Conservation (phyloP, 2,113 vertebrate genomes). For the Sander vitreus region DNA sequence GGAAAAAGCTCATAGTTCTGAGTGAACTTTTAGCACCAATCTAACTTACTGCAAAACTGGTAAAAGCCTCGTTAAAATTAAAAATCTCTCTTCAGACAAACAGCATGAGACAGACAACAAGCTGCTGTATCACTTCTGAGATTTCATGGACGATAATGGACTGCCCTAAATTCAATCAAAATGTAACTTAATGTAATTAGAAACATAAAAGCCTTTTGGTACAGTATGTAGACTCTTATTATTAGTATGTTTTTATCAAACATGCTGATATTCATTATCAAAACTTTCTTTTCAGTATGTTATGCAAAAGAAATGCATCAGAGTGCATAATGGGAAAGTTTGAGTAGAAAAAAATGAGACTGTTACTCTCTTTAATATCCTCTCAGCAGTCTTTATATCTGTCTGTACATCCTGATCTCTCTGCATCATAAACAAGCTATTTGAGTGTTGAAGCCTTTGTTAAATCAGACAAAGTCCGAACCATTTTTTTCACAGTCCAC, state of each 20-base stretch:
- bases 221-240: neutral
- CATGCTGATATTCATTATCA: neutral
- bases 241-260: neutral
- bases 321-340: neutral
- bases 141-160: neutral
- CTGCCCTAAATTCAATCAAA: neutral
- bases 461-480: neutral
- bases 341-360: neutral
- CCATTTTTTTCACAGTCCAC: too few relatives aligned
- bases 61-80: neutral
- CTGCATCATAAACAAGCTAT: neutral
- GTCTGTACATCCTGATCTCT: neutral
- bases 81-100: too few relatives aligned
- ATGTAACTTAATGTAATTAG: neutral
- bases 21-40: neutral
- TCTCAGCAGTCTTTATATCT: neutral
- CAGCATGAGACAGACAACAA: neutral
- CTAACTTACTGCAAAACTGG: neutral
- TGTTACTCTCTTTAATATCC: neutral
- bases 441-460: constrained; percentile 7
- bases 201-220: neutral
- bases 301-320: neutral
- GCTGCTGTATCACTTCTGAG: neutral
- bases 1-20: neutral
- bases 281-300: neutral